Evolutionary conservation across 2,797 vertebrate genomes (phyloP).

Genomic region (Balearica regulorum): DNA sequence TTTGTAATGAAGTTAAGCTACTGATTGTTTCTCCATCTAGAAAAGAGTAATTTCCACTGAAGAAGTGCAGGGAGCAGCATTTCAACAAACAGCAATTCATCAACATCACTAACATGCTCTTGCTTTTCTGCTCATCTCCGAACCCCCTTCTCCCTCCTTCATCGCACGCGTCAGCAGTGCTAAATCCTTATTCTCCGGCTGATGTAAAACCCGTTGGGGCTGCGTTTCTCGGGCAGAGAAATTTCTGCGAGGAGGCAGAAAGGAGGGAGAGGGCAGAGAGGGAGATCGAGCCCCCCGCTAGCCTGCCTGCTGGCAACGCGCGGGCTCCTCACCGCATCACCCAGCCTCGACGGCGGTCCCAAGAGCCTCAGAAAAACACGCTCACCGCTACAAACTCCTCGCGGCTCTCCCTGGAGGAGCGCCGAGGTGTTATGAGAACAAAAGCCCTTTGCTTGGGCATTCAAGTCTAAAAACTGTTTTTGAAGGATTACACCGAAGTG

Average conservation of each 20-base stretch:
- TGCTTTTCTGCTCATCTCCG: background rate
- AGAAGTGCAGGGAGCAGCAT: background rate
- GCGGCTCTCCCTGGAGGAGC: background rate
- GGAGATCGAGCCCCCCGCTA: background rate
- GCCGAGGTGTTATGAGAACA: background rate
- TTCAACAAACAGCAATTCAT: background rate
- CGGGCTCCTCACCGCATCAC: fast-evolving
- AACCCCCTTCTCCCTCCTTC: background rate
- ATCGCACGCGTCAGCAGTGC: too few relatives aligned
- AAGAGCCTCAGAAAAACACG: background rate
- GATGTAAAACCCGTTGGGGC: background rate
- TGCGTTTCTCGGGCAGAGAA: background rate
- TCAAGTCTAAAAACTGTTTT: background rate
- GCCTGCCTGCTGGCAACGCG: too few relatives aligned
- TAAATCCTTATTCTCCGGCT: background rate
- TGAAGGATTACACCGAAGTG: background rate
- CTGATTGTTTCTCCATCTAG: background rate
- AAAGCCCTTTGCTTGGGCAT: background rate
- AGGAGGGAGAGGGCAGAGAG: background rate
- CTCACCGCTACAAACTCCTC: background rate
- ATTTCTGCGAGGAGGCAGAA: background rate
- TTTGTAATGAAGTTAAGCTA: slow-evolving; percentile 4
- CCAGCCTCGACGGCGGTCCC: fast-evolving
- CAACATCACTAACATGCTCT: background rate
- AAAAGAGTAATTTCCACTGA: background rate